Conservation (phyloP, 2,888 invertebrate species). For the Pachliopta kotzebuea region DNA sequence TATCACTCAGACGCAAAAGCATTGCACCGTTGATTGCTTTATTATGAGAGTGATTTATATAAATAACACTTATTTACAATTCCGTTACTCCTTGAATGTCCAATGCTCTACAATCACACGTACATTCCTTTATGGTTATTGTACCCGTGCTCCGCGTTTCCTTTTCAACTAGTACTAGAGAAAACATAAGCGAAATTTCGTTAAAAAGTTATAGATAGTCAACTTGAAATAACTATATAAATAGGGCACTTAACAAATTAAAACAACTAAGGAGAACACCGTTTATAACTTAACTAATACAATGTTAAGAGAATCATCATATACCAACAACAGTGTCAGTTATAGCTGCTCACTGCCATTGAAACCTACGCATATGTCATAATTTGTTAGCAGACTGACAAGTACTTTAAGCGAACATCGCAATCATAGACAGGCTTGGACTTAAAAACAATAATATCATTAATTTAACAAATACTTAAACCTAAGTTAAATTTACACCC, state of each 20-base stretch:
- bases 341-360: slow-evolving; percentile 18
- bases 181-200: too few relatives aligned
- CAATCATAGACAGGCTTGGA: slow-evolving; percentile 8
- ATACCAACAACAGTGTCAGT: slow-evolving; percentile 21
- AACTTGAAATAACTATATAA: not conserved
- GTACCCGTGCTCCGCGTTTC: not conserved
- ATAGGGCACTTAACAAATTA: slow-evolving; percentile 8
- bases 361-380: slow-evolving; percentile 30
- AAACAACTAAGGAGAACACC: slow-evolving; percentile 13
- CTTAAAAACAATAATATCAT: not conserved
- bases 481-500: too few relatives aligned
- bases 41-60: slow-evolving; percentile 23
- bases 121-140: not conserved
- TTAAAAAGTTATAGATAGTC: too few relatives aligned
- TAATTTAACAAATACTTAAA: too few relatives aligned
- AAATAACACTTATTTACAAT: slow-evolving; percentile 19
- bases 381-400: slow-evolving; percentile 16
- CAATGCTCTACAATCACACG: not conserved
- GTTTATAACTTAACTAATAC: slow-evolving; percentile 17
- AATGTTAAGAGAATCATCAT: slow-evolving; percentile 22
- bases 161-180: too few relatives aligned
- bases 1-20: slow-evolving; percentile 36
- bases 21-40: slow-evolving; percentile 26
- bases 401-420: slow-evolving; percentile 20
- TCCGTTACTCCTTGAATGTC: slow-evolving; percentile 5